Conservation (phyloP, 2,797 vertebrate species). For the Odontamblyopus lacepedii region DNA sequence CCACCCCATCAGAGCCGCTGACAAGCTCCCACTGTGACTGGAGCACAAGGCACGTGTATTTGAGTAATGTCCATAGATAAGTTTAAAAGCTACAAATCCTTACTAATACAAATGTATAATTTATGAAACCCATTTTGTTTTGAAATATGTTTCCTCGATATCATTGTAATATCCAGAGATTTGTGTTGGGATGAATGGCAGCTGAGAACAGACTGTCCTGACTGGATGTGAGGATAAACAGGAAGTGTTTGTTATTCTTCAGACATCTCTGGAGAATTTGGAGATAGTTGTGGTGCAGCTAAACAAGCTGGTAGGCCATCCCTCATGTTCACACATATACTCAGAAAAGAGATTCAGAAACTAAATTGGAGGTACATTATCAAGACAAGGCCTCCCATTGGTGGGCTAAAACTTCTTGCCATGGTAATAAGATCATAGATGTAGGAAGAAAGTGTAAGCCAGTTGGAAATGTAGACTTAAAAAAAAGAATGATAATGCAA, state of each 20-base stretch:
- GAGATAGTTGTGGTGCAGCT: conserved; percentile 33
- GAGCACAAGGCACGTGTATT: conserved; percentile 42
- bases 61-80: conserved; percentile 37
- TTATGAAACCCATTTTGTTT: not conserved
- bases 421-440: not conserved
- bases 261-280: conserved; percentile 45
- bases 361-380: conserved; percentile 21
- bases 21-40: conserved; percentile 22
- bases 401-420: too few species aligned
- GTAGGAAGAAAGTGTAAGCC: not conserved
- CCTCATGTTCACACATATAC: conserved; percentile 26
- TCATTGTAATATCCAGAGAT: conserved; percentile 17
- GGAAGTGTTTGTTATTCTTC: conserved; percentile 71
- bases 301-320: conserved; percentile 35
- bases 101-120: not conserved
- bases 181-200: conserved; percentile 34
- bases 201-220: conserved; percentile 55
- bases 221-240: conserved; percentile 67
- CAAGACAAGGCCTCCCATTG: too few species aligned
- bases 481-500: too few species aligned
- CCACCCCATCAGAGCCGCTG: conserved; percentile 45
- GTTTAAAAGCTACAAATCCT: conserved; percentile 15
- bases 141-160: not conserved
- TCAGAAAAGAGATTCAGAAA: conserved; percentile 12
- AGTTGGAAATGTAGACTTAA: not conserved